A percentile compares a stretch with the other conserved stretches of the same genome.
phyloP scores from a whole-genome alignment of 2,888 invertebrate species.

The Xanthia togata region DNA sequence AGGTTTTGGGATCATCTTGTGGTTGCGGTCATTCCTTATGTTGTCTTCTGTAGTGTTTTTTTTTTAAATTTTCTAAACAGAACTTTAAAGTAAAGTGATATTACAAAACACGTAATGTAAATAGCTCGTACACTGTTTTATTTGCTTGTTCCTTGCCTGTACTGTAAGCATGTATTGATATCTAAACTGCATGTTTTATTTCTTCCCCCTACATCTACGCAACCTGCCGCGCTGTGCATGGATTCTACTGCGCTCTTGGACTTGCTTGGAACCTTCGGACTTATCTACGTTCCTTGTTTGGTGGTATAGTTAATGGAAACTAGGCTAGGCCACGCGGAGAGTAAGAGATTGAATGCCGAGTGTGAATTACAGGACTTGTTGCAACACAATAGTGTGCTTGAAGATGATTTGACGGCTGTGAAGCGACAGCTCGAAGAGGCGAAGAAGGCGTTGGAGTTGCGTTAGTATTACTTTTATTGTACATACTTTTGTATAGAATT shows the following conservation, averaged over 20 bases:
- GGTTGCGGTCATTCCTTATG: slow-evolving; percentile 38
- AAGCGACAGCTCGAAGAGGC: slow-evolving; percentile 86
- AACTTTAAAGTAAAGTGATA: slow-evolving; percentile 6
- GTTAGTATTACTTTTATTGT: slow-evolving; percentile 76
- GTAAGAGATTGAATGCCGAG: slow-evolving; percentile 92
- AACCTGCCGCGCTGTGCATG: slow-evolving; percentile 74
- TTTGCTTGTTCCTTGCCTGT: slow-evolving; percentile 49
- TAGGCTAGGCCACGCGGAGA: slow-evolving; percentile 91
- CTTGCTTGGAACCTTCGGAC: slow-evolving; percentile 67
- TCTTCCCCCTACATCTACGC: slow-evolving; percentile 76
- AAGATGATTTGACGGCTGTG: slow-evolving; percentile 90
- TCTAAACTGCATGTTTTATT: slow-evolving; percentile 87
- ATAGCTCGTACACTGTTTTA: slow-evolving; percentile 43
- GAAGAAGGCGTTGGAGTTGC: slow-evolving; percentile 79
- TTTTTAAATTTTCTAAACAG: neutral
- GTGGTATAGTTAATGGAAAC: slow-evolving; percentile 90
- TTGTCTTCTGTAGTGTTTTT: slow-evolving; percentile 6
- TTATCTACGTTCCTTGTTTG: slow-evolving; percentile 74
- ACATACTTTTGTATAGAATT: slow-evolving; percentile 31
- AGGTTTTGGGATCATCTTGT: slow-evolving; percentile 32
- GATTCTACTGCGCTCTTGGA: slow-evolving; percentile 64
- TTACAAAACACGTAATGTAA: slow-evolving; percentile 18
- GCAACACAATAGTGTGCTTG: slow-evolving; percentile 92
- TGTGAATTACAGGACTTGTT: slow-evolving; percentile 91
- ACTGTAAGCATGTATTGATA: slow-evolving; percentile 58